These are phyloP conservation scores for Aramus guarauna DNA, from an alignment of 2,113 vertebrate species.

Conservation along the genomic window DNA sequence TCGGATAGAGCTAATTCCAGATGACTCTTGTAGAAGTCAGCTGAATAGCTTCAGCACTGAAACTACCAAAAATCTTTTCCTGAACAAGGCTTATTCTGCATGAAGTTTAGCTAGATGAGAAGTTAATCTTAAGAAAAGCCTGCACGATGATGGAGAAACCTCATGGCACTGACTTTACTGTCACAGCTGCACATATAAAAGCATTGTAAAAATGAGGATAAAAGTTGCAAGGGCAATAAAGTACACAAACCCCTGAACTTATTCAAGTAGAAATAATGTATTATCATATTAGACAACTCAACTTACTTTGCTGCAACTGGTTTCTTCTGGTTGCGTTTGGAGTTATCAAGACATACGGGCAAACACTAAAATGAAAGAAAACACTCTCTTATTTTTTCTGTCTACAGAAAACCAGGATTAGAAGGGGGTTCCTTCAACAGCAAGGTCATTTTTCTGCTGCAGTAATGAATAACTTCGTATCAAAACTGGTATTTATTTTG, in stretches of 20 bases:
- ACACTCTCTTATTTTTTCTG: neutral
- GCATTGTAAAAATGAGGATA: neutral
- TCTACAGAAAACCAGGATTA: neutral
- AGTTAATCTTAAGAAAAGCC: neutral
- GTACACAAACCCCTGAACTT: neutral
- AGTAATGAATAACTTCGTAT: neutral
- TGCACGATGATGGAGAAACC: neutral
- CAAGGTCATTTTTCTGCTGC: neutral
- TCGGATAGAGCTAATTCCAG: neutral
- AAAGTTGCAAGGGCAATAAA: neutral
- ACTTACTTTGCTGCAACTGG: slow-evolving; percentile 75
- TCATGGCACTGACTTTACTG: neutral
- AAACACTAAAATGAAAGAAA: slow-evolving; percentile 67
- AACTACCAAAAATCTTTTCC: neutral
- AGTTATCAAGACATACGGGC: slow-evolving; percentile 70
- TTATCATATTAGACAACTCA: neutral
- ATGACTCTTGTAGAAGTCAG: neutral
- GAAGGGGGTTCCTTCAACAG: neutral
- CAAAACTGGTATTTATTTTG: neutral
- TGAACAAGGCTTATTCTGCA: neutral
- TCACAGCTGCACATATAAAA: neutral
- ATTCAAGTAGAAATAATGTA: neutral
- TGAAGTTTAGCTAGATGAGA: neutral
- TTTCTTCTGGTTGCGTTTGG: slow-evolving; percentile 75
- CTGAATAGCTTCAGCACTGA: neutral